Evolutionary conservation across 2,113 vertebrate species (phyloP).

Genomic region (Psilopogon haemacephalus): DNA sequence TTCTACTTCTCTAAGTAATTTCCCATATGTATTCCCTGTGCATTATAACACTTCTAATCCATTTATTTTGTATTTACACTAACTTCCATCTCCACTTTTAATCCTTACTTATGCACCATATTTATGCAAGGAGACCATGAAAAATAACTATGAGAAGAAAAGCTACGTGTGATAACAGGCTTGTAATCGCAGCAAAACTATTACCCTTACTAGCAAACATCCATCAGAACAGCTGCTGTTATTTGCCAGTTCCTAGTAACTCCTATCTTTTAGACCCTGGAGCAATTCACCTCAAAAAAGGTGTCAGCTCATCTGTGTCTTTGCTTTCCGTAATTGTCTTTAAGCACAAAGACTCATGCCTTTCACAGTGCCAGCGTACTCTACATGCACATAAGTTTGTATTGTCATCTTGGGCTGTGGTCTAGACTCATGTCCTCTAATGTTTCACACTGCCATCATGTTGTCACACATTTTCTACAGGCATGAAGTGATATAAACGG

Average conservation of each 20-base stretch:
- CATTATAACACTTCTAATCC: not conserved
- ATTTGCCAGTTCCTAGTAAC: not conserved
- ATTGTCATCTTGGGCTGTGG: not conserved
- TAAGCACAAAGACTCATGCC: not conserved
- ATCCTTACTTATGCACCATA: not conserved
- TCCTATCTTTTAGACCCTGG: not conserved
- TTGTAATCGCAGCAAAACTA: not conserved
- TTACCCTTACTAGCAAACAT: not conserved
- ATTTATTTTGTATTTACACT: constrained; percentile 8
- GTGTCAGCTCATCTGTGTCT: not conserved
- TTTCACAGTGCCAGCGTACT: not conserved
- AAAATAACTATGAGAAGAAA: not conserved
- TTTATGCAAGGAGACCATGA: not conserved
- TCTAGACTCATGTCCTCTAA: not conserved
- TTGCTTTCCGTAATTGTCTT: not conserved
- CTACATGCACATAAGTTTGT: accelerated
- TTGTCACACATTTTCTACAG: not conserved
- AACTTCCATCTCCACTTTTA: not conserved
- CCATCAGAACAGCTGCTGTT: not conserved
- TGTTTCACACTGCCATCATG: not conserved
- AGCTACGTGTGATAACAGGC: not conserved
- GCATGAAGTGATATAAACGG: not conserved
- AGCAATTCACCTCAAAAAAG: not conserved
- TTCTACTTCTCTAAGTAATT: not conserved
- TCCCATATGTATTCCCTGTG: not conserved